Percentiles rank a stretch among this genome's conserved stretches.
These are phyloP conservation scores for Hyposoter didymator DNA, from an alignment of 2,888 invertebrate genomes.

Conservation along the genomic window DNA sequence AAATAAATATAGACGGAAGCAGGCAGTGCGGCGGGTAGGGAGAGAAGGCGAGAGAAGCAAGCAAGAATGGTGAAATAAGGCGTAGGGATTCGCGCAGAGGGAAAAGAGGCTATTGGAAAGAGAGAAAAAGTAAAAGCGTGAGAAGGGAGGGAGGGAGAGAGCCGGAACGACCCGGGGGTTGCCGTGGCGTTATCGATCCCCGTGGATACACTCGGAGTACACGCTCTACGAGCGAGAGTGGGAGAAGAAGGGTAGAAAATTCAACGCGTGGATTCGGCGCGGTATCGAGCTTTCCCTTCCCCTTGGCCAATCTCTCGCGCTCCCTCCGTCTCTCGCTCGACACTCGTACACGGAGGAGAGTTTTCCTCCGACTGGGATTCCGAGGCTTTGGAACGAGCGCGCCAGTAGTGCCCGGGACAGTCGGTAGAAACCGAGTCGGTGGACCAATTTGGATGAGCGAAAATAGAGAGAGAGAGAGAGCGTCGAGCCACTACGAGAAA, in stretches of 20 bases:
- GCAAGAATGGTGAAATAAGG: conserved; percentile 44
- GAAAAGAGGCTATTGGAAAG: conserved; percentile 40
- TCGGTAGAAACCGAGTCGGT: conserved; percentile 70
- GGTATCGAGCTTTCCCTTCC: conserved; percentile 40
- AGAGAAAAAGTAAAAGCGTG: conserved; percentile 9
- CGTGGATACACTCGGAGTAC: conserved; percentile 64
- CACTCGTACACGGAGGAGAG: conserved; percentile 53
- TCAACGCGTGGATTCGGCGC: conserved; percentile 64
- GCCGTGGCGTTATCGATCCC: conserved; percentile 81
- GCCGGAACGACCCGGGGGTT: conserved; percentile 78
- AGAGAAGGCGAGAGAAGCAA: conserved; percentile 28
- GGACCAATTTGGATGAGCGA: conserved; percentile 25
- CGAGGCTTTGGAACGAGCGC: conserved; percentile 69
- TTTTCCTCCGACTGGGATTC: conserved; percentile 66
- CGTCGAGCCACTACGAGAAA: too few relatives aligned
- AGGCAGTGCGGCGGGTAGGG: too few relatives aligned
- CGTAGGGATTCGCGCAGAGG: conserved; percentile 32
- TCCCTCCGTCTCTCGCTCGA: conserved; percentile 32
- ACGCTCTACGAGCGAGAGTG: not conserved
- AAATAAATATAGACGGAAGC: not conserved
- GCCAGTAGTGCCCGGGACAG: conserved; percentile 80
- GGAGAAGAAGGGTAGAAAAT: conserved; percentile 5
- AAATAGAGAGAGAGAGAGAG: not conserved
- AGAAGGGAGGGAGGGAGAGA: conserved; percentile 49
- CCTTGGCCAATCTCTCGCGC: conserved; percentile 44